phyloP scores from a whole-genome alignment of 2,888 invertebrate species.

The Smittia sp. region DNA sequence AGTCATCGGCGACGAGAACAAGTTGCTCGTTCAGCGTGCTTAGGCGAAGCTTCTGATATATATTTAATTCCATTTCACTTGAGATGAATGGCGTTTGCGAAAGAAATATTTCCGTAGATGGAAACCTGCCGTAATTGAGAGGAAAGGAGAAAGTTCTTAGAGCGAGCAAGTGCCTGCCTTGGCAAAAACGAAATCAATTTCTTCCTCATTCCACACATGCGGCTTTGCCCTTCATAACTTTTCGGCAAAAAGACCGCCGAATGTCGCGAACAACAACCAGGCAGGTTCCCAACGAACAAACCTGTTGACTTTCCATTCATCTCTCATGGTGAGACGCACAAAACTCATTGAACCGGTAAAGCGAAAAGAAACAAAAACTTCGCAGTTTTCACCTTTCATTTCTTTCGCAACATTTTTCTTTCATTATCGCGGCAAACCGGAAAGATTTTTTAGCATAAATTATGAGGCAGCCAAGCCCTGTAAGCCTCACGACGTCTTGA shows the following conservation, averaged over 20 bases:
- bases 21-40: slow-evolving; percentile 15
- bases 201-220: not conserved
- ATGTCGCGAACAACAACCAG: not conserved
- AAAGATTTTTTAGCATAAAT: slow-evolving; percentile 31
- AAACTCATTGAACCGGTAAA: slow-evolving; percentile 37
- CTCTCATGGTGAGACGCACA: slow-evolving; percentile 20
- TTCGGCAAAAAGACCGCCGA: slow-evolving; percentile 12
- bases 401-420: slow-evolving; percentile 11
- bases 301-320: slow-evolving; percentile 35
- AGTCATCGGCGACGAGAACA: slow-evolving; percentile 16
- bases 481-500: not conserved
- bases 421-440: slow-evolving; percentile 3
- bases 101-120: slow-evolving; percentile 1
- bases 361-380: not conserved
- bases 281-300: not conserved
- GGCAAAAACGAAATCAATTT: not conserved
- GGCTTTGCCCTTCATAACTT: slow-evolving; percentile 9
- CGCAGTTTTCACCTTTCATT: slow-evolving; percentile 29
- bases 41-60: not conserved
- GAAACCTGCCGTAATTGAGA: not conserved
- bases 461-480: slow-evolving; percentile 17
- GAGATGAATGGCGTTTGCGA: slow-evolving; percentile 15
- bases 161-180: slow-evolving; percentile 2
- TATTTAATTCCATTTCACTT: not conserved
- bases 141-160: slow-evolving; percentile 38